A percentile compares a stretch with the other conserved stretches of the same genome.
Evolutionary conservation across 1,140 invertebrate species (phyloP).

Genomic region (Aphaenogaster floridana): DNA sequence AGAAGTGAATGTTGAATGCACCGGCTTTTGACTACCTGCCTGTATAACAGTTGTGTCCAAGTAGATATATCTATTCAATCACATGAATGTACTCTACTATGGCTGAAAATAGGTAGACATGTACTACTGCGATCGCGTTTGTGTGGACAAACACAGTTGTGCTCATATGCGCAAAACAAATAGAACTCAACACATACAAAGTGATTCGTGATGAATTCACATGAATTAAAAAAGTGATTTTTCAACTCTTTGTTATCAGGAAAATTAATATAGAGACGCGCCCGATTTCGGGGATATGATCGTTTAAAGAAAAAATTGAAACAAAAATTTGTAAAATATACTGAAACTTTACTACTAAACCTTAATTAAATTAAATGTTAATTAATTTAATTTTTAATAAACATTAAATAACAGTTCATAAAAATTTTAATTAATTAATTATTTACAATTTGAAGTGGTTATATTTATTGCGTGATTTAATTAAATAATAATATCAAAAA

Average conservation of each 20-base stretch:
- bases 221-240: neutral
- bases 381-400: neutral
- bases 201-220: neutral
- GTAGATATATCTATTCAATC: neutral
- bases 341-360: neutral
- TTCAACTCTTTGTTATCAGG: neutral
- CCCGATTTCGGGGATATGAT: neutral
- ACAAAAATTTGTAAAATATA: neutral
- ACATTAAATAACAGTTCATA: too few relatives aligned
- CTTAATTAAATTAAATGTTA: neutral
- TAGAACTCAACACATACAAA: neutral
- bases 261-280: neutral
- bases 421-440: slow-evolving; percentile 8
- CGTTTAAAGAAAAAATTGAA: neutral
- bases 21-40: neutral
- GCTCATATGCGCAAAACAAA: neutral
- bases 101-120: slow-evolving; percentile 26
- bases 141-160: neutral
- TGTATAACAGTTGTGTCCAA: neutral
- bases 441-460: neutral
- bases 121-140: neutral
- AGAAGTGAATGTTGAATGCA: slow-evolving; percentile 1
- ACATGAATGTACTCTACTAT: slow-evolving; percentile 6
- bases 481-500: slow-evolving; percentile 13
- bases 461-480: neutral